phyloP scores from a whole-genome alignment of 2,113 vertebrate species.

The Hydrochoerus hydrochaeris region DNA sequence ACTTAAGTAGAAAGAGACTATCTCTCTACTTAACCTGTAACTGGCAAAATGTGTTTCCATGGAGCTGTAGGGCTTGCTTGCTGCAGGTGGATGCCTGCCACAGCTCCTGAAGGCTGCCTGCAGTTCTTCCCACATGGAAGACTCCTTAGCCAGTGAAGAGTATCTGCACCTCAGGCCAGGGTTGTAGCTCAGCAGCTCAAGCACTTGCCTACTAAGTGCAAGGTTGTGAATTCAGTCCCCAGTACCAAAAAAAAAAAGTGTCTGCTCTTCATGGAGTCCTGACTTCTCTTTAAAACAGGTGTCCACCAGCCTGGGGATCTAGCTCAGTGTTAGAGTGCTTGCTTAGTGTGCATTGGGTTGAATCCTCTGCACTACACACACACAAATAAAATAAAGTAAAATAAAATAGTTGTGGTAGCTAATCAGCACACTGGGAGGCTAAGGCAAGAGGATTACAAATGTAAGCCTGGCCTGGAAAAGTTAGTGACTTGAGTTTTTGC shows the following conservation, averaged over 20 bases:
- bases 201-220: no score
- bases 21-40: no score
- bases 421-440: background rate
- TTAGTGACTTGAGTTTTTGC: background rate
- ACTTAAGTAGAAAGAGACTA: background rate
- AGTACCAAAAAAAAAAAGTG: no score
- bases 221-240: no score
- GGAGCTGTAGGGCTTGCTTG: background rate
- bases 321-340: background rate
- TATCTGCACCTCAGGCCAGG: background rate
- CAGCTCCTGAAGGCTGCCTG: background rate
- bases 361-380: background rate
- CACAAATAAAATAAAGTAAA: background rate
- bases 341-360: background rate
- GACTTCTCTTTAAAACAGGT: background rate
- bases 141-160: background rate
- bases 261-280: background rate
- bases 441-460: background rate
- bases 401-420: background rate
- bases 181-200: no score
- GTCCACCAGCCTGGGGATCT: background rate
- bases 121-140: background rate
- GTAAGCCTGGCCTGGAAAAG: background rate
- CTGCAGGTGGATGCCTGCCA: background rate
- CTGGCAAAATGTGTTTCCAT: background rate